Evolutionary conservation across 2,113 vertebrate genomes (phyloP).

Genomic region (Peromyscus californicus): DNA sequence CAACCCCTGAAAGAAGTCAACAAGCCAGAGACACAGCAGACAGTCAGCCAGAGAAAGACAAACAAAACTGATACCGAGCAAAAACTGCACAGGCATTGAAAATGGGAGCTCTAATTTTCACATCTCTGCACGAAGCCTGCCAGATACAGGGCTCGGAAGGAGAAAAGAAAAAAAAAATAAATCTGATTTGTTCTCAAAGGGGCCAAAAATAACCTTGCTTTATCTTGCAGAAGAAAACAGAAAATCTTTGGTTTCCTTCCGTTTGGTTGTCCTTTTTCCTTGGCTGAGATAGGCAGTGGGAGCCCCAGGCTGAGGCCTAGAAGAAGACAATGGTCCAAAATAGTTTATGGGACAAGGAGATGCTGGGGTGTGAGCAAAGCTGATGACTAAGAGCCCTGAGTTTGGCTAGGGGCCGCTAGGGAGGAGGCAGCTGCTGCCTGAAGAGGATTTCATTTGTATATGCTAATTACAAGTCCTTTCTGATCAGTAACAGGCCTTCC

Average conservation of each 20-base stretch:
- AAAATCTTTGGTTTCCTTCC: slow-evolving; percentile 65
- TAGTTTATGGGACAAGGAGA: background rate
- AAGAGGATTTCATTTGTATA: slow-evolving; percentile 27
- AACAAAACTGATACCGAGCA: slow-evolving; percentile 75
- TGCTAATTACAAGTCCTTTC: slow-evolving; percentile 32
- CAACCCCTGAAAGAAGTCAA: slow-evolving; percentile 53
- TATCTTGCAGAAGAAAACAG: slow-evolving; percentile 76
- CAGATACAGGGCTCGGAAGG: slow-evolving; percentile 64
- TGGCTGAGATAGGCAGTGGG: background rate
- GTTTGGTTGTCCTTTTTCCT: slow-evolving; percentile 33
- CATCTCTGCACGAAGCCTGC: slow-evolving; percentile 66
- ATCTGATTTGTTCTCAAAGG: slow-evolving; percentile 74
- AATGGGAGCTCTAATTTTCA: slow-evolving; percentile 52
- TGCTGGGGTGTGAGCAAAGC: background rate
- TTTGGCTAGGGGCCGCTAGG: background rate
- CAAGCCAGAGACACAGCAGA: slow-evolving; percentile 43
- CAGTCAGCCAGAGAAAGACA: slow-evolving; percentile 70
- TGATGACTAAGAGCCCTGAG: background rate
- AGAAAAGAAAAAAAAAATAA: slow-evolving; percentile 35
- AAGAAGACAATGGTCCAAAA: background rate
- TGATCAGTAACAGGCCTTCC: background rate
- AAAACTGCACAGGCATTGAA: slow-evolving; percentile 79
- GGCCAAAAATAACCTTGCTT: slow-evolving; percentile 79
- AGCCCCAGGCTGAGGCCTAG: background rate
- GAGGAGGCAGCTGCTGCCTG: background rate